Evolutionary conservation across 2,888 invertebrate genomes (phyloP).

Genomic region (Synanthedon andrenaeformis): DNA sequence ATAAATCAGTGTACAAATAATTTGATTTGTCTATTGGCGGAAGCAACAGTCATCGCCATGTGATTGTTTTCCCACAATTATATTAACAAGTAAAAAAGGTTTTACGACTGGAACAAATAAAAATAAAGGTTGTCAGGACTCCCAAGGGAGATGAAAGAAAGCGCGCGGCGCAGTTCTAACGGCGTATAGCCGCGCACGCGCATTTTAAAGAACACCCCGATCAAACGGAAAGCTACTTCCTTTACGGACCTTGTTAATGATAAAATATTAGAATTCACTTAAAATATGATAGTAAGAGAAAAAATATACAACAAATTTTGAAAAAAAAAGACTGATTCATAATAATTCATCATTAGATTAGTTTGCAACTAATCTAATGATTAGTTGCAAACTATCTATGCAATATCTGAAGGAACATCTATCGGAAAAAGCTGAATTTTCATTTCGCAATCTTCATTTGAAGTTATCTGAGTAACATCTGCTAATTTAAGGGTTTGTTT

Average conservation of each 20-base stretch:
- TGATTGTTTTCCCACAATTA: slow-evolving; percentile 51
- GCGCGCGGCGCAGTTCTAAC: slow-evolving; percentile 23
- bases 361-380: too few species aligned
- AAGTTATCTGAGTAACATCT: too few species aligned
- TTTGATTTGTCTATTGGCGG: too few species aligned
- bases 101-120: slow-evolving; percentile 48
- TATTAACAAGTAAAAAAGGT: slow-evolving; percentile 44
- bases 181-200: slow-evolving; percentile 23
- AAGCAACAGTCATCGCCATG: slow-evolving; percentile 34
- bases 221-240: slow-evolving; percentile 46
- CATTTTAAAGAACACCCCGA: slow-evolving; percentile 39
- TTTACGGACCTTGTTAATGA: slow-evolving; percentile 9
- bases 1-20: too few species aligned
- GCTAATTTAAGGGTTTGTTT: too few species aligned
- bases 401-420: too few species aligned
- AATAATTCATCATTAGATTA: too few species aligned
- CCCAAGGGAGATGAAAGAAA: slow-evolving; percentile 56
- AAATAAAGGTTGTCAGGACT: slow-evolving; percentile 34
- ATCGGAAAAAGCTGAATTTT: too few species aligned
- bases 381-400: too few species aligned
- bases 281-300: not conserved
- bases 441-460: too few species aligned
- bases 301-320: not conserved
- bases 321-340: too few species aligned
- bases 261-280: not conserved